Evolutionary conservation across 1,140 invertebrate species (phyloP).

Genomic region (Anoplophora glabripennis): DNA sequence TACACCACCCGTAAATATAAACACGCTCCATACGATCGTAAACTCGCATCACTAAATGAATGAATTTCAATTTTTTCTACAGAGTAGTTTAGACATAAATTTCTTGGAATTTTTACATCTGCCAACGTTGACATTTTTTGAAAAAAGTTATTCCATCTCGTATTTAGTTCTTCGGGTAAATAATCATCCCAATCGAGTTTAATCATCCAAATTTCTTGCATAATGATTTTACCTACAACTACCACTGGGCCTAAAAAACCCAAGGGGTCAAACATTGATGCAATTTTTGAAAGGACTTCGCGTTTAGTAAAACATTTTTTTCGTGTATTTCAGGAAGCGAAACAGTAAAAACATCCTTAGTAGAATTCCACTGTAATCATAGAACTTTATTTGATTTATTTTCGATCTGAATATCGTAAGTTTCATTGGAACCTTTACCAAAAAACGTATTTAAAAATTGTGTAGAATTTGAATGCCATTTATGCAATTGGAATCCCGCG

Average conservation of each 20-base stretch:
- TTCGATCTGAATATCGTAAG: background rate
- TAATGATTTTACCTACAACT: slow-evolving; percentile 45
- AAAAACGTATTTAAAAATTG: slow-evolving; percentile 15
- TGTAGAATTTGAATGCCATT: slow-evolving; percentile 36
- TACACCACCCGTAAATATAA: slow-evolving; percentile 34
- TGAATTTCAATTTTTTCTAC: slow-evolving; percentile 30
- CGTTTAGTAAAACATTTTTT: slow-evolving; percentile 34
- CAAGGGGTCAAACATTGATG: slow-evolving; percentile 47
- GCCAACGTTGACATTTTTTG: slow-evolving; percentile 6
- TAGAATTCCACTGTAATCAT: slow-evolving; percentile 11
- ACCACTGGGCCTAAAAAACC: slow-evolving; percentile 43
- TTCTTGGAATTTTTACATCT: slow-evolving; percentile 28
- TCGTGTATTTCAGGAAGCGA: slow-evolving; percentile 1
- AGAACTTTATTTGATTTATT: slow-evolving; percentile 12
- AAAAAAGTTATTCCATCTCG: slow-evolving; percentile 24
- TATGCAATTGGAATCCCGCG: slow-evolving; percentile 30
- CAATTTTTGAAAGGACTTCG: slow-evolving; percentile 34
- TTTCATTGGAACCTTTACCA: slow-evolving; percentile 1
- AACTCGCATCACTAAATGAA: slow-evolving; percentile 39
- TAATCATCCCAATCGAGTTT: slow-evolving; percentile 47
- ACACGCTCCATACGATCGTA: slow-evolving; percentile 18
- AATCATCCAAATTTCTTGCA: slow-evolving; percentile 46
- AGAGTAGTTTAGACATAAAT: background rate
- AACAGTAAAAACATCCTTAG: slow-evolving; percentile 1
- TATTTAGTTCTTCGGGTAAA: slow-evolving; percentile 33